phyloP scores from a whole-genome alignment of 2,888 invertebrate genomes.

The Blera fallax region DNA sequence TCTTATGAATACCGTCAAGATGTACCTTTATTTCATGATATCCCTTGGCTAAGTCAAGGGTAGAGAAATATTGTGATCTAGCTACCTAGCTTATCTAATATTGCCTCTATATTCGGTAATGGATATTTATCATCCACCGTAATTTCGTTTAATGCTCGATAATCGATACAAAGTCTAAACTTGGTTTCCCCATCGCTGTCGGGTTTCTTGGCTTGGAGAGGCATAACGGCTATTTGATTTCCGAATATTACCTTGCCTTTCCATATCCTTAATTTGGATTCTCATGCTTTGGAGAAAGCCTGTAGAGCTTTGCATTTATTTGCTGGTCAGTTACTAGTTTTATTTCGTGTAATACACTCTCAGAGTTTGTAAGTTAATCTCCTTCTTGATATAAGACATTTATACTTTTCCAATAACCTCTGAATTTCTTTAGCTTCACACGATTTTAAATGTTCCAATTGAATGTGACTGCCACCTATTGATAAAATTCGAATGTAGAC shows the following conservation, averaged over 20 bases:
- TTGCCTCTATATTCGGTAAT: no score
- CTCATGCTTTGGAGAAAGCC: slow-evolving; percentile 7
- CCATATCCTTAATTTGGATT: background rate
- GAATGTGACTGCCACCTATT: background rate
- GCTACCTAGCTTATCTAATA: no score
- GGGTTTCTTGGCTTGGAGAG: background rate
- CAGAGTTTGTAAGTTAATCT: slow-evolving; percentile 26
- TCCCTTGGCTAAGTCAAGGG: no score
- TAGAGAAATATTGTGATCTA: no score
- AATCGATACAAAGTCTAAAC: no score
- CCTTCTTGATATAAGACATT: slow-evolving; percentile 19
- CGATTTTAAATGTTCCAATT: background rate
- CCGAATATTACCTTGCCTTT: slow-evolving; percentile 8
- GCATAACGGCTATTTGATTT: slow-evolving; percentile 15
- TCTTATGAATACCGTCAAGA: no score
- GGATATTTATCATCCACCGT: no score
- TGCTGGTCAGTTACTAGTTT: slow-evolving; percentile 5
- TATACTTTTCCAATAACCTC: background rate
- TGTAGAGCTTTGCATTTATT: slow-evolving; percentile 1
- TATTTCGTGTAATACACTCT: slow-evolving; percentile 12
- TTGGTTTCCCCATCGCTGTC: no score
- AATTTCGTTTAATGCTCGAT: no score
- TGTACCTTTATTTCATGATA: no score
- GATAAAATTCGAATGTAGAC: background rate
- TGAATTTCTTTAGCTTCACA: background rate